Evolutionary conservation across 2,888 invertebrate species (phyloP).

Genomic region (Heliconius ismenius): DNA sequence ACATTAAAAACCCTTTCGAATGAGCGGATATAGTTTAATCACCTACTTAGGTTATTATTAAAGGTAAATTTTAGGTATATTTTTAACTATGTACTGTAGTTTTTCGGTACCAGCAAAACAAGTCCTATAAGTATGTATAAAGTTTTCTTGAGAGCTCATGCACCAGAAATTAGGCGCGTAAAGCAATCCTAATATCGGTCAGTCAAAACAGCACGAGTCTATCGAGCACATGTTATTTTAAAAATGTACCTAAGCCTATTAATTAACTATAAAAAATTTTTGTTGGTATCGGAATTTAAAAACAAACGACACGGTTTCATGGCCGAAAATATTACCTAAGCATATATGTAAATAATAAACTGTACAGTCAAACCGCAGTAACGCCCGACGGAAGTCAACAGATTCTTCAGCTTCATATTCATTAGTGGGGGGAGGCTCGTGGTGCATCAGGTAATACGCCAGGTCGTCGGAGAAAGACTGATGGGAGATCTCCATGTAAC

Average conservation of each 20-base stretch:
- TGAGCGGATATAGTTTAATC: background rate
- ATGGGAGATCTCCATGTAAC: slow-evolving; percentile 95
- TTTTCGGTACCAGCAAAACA: too few relatives aligned
- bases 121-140: too few relatives aligned
- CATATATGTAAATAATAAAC: background rate
- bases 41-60: background rate
- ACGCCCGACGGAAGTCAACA: slow-evolving; percentile 68
- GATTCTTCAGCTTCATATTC: slow-evolving; percentile 63
- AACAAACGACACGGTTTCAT: too few relatives aligned
- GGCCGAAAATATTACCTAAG: background rate
- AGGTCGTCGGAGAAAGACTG: slow-evolving; percentile 90
- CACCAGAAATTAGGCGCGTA: background rate
- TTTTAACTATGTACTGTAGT: too few relatives aligned
- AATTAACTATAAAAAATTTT: too few relatives aligned
- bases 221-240: too few relatives aligned
- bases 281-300: too few relatives aligned
- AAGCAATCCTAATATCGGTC: background rate
- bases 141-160: background rate
- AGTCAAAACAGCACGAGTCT: background rate
- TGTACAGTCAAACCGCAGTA: slow-evolving; percentile 88
- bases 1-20: background rate
- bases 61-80: background rate
- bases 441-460: slow-evolving; percentile 87
- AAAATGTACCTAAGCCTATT: too few relatives aligned
- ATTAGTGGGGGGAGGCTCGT: slow-evolving; percentile 90